Percentiles rank a stretch among this genome's conserved stretches.
These are phyloP conservation scores for Pimpla rufipes DNA, from an alignment of 2,888 invertebrate genomes.

Conservation along the genomic window DNA sequence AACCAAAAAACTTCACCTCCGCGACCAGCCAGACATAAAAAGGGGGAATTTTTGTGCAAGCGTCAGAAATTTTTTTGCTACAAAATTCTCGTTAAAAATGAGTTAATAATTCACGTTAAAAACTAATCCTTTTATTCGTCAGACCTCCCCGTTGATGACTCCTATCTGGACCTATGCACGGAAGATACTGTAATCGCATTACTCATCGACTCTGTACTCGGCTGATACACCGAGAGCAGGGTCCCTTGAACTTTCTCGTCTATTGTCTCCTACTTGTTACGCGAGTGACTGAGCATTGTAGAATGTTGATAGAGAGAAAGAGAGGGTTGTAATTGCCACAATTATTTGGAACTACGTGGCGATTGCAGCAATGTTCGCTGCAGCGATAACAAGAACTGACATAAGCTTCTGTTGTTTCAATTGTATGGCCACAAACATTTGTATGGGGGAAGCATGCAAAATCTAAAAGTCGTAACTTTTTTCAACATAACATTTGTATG, in stretches of 20 bases:
- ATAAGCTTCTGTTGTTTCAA: background rate
- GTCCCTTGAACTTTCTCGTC: background rate
- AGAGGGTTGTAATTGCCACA: conserved; percentile 30
- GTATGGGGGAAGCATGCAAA: too few relatives aligned
- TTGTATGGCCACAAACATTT: background rate
- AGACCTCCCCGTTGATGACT: background rate
- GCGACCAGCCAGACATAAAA: too few relatives aligned
- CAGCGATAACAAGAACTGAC: background rate
- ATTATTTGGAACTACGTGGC: conserved; percentile 32
- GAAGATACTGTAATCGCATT: conserved; percentile 14
- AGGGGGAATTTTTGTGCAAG: too few relatives aligned
- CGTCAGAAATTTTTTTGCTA: too few relatives aligned
- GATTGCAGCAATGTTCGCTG: background rate
- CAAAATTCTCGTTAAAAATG: too few relatives aligned
- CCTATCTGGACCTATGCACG: background rate
- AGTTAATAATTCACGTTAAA: too few relatives aligned
- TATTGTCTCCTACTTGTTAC: conserved; percentile 2
- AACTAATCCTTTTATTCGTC: background rate
- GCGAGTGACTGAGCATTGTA: background rate
- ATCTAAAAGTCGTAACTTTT: too few relatives aligned
- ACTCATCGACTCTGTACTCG: background rate
- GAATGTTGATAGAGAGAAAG: conserved; percentile 17
- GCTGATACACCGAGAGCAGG: background rate
- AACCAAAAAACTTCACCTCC: too few relatives aligned
- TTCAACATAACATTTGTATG: too few relatives aligned